These are phyloP conservation scores for Myrmecophaga tridactyla DNA, from an alignment of 2,113 vertebrate genomes.

Conservation along the genomic window DNA sequence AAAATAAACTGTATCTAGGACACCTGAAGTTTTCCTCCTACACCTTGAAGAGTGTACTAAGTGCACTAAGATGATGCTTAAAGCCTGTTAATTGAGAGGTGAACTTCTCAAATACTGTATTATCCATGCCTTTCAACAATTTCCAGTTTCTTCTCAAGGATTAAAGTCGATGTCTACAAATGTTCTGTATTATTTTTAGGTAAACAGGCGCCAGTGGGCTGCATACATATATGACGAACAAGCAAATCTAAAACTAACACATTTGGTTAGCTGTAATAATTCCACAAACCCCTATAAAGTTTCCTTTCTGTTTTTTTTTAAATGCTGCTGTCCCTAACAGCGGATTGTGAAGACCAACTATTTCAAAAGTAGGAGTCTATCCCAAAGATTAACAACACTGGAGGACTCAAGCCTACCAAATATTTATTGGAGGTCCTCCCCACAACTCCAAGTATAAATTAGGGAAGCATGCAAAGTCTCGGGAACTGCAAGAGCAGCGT, in stretches of 20 bases:
- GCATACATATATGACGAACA: neutral
- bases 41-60: neutral
- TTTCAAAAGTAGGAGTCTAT: neutral
- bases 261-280: neutral
- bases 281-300: neutral
- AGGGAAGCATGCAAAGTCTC: neutral
- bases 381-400: neutral
- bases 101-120: neutral
- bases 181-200: neutral
- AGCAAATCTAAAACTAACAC: conserved; percentile 9
- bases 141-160: neutral
- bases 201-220: neutral
- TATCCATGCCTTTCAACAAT: neutral
- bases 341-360: neutral
- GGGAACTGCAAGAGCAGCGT: neutral
- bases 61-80: neutral
- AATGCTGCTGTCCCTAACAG: neutral
- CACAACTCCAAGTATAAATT: neutral
- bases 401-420: neutral
- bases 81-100: neutral
- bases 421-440: neutral
- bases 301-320: neutral
- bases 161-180: neutral
- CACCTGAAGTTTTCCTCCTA: neutral
- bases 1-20: neutral